Evolutionary conservation across 2,113 vertebrate species (phyloP), one percentile per base, ranked within the genome.

Genomic region (Trogon melanurus): DNA sequence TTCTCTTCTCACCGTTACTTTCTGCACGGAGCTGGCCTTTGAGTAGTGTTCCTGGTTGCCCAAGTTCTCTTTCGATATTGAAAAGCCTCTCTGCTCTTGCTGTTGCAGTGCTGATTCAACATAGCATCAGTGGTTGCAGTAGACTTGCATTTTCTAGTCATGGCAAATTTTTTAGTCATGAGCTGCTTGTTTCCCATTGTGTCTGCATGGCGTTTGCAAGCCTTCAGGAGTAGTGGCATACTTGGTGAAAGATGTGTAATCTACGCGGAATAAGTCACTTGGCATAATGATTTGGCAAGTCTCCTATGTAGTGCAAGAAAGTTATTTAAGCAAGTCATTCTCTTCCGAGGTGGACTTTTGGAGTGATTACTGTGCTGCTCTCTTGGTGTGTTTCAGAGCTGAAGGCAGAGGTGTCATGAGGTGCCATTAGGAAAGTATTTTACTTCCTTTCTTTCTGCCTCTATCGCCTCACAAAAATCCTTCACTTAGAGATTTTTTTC

Each of bases 311-410:
- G 47, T 58, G 70, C 75, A 88, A 72, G 54, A 29, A 58, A 81
- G 56, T 91, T 92, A 61, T 32, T 92, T 92, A 84, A 88, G 57
- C 76, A 75, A 92, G 51, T 66, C 7, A 27, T 89, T 92, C 41
- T 85, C n/a, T 80, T 30, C 74, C 84, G 74, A 89, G 78, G 64
- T 66, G 47, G 36, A 47, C 93, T 41, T 92, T 89, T 84, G 71
- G 57, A 78, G 74, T 83, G 64, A 79, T 92, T 83, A 78, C 65
- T 88, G 29, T 79, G 45, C 75, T 88, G 36, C 16, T 88, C 16
- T 88, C 57, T 76, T 0, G 1, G 5, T 86, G 60, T 5, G 3
- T 79, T 89, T 88, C 22, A 72, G 72, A 83, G 71, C 61, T 88
- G 60, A 84, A 79, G 76, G 48, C 38, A 65, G 23, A 13, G 9